Evolutionary conservation across 2,888 invertebrate species (phyloP), one percentile per base, ranked within the genome.

Genomic region (Dorcus parallelipipedus): DNA sequence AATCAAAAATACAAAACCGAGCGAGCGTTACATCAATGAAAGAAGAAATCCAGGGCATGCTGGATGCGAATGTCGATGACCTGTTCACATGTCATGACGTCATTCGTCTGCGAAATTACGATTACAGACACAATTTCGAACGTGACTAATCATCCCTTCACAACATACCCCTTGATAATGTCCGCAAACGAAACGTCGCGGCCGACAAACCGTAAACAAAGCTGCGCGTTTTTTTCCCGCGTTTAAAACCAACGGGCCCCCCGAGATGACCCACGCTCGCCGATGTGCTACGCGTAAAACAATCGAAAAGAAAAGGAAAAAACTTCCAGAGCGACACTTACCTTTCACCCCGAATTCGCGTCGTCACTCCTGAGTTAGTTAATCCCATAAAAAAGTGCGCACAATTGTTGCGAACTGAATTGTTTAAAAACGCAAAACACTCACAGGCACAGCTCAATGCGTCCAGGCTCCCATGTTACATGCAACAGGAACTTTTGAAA

Each of bases 41-140:
- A 58, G 48, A 59, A 51, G 51, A 62, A 64, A 62, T 62, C 51
- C 60, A 52, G 64, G 62, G 58, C 64, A 64, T 52, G 49, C 58
- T 62, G 55, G 54, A 55, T 57, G 56, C 54, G 40, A 52, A 58
- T 57, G 64, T 64, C 64, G 62, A 59, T 64, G 64, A 64, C 64
- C 64, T 62, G 59, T 54, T 48, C 57, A 43, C 47, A 42, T 51
- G 43, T 56, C 51, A 51, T 54, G 49, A 54, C 54, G 40, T 54
- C 41, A 54, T 54, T 54, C 47, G 33, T 33, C 39, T 47, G 17
- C 38, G 14, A 17, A 48, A 48, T 49, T 49, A 33, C 26, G 26
- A 33, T 33, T 33, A 33, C 26, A 3, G 3, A 33, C 26, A 20
- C 20, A 20, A 20, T 20, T 20, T 20, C 20, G 20, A 20, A 3